Percentiles rank a stretch among this genome's conserved stretches.
phyloP scores from a whole-genome alignment of 2,113 vertebrate species.

The Cebus imitator region DNA sequence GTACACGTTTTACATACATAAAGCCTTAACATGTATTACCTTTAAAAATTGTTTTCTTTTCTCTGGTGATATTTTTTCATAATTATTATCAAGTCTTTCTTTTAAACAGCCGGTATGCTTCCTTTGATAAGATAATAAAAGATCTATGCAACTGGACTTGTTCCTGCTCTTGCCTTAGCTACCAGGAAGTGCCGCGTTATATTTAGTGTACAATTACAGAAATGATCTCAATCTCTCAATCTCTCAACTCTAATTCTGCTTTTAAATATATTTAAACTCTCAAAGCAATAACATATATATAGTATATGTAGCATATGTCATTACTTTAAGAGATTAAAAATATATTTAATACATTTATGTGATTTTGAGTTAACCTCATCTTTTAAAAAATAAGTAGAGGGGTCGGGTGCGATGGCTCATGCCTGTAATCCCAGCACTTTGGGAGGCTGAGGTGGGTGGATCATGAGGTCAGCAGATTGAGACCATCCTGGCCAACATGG shows the following conservation, averaged over 20 bases:
- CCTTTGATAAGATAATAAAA: not conserved
- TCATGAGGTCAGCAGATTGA: too few relatives aligned
- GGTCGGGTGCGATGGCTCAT: fast-evolving
- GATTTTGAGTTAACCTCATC: not conserved
- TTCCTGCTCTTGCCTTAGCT: not conserved
- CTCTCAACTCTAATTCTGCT: not conserved
- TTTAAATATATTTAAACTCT: not conserved
- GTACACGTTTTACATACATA: not conserved
- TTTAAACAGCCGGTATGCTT: not conserved
- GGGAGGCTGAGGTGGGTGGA: too few relatives aligned
- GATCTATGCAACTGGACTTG: not conserved
- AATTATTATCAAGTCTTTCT: not conserved
- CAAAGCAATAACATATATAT: not conserved
- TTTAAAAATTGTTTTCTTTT: not conserved
- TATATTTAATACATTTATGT: not conserved
- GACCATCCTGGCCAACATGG: not conserved
- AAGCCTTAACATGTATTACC: not conserved
- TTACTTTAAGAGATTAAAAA: too few relatives aligned
- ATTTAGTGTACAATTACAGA: not conserved
- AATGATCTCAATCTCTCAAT: not conserved
- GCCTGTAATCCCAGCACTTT: too few relatives aligned
- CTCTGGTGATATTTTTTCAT: not conserved
- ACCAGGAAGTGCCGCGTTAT: not conserved
- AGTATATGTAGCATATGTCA: not conserved
- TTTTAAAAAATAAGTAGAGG: not conserved